Conservation (phyloP, 2,113 vertebrate genomes). For the Sebastes schlegelii region DNA sequence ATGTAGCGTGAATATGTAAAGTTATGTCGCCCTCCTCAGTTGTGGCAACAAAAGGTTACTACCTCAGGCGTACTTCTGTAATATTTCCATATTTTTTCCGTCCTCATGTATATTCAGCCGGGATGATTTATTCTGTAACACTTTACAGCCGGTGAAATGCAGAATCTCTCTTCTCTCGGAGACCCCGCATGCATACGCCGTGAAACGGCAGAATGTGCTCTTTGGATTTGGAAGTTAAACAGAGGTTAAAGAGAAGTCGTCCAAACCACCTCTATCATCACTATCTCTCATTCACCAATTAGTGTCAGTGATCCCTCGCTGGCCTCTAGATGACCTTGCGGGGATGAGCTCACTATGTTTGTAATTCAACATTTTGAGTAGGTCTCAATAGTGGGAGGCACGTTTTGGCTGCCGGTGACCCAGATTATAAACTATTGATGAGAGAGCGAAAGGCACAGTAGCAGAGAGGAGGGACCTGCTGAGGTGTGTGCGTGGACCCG, state of each 20-base stretch:
- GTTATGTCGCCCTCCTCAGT: constrained; percentile 67
- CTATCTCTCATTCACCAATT: constrained; percentile 76
- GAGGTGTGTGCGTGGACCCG: constrained; percentile 30
- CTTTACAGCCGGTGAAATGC: constrained; percentile 60
- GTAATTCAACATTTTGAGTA: constrained; percentile 77
- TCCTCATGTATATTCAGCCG: constrained; percentile 78
- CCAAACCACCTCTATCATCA: constrained; percentile 66
- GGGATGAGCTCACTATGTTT: constrained; percentile 67
- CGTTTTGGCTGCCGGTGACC: constrained; percentile 55
- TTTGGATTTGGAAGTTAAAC: constrained; percentile 58
- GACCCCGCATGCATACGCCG: constrained; percentile 23
- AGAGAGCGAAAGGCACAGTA: constrained; percentile 60
- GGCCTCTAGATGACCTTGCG: constrained; percentile 70
- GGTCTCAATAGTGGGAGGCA: constrained; percentile 59
- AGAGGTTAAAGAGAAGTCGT: constrained; percentile 74
- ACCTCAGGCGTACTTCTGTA: constrained; percentile 70
- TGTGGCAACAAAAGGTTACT: constrained; percentile 82
- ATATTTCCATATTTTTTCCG: constrained; percentile 73
- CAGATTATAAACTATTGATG: constrained; percentile 80
- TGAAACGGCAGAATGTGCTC: constrained; percentile 32
- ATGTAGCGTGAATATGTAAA: constrained; percentile 70
- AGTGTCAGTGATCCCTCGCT: constrained; percentile 62
- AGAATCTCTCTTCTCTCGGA: constrained; percentile 22
- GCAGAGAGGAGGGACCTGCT: constrained; percentile 43
- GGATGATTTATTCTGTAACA: constrained; percentile 72